Evolutionary conservation across 2,113 vertebrate genomes (phyloP).

Genomic region (Rhineura floridana): DNA sequence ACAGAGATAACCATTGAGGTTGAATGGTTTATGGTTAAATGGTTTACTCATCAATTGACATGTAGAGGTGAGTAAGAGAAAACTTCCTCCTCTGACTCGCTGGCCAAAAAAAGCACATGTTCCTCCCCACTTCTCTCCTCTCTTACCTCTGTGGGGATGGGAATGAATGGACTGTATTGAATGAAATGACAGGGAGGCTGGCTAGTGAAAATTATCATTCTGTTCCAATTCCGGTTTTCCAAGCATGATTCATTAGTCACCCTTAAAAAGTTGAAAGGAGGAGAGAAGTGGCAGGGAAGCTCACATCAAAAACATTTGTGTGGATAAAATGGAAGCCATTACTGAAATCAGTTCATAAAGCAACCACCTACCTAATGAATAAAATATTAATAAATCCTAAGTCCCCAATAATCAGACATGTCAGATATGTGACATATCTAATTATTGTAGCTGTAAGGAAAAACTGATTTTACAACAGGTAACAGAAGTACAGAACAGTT

Average conservation of each 20-base stretch:
- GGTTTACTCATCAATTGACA: neutral
- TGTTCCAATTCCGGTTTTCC: neutral
- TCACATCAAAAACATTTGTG: constrained; percentile 2
- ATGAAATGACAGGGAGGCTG: neutral
- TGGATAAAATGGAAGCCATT: neutral
- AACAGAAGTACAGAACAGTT: too few species aligned
- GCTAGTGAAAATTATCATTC: neutral
- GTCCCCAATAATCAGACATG: neutral
- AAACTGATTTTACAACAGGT: neutral
- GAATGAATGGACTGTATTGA: neutral
- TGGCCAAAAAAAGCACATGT: neutral
- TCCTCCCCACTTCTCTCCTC: neutral
- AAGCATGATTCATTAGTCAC: neutral
- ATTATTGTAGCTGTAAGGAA: neutral
- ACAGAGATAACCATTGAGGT: too few species aligned
- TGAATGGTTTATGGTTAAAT: neutral
- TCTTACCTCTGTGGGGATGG: neutral
- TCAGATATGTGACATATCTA: neutral
- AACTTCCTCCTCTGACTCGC: neutral
- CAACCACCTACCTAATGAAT: neutral
- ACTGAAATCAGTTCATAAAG: neutral
- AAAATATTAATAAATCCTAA: constrained; percentile 1
- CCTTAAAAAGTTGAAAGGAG: neutral
- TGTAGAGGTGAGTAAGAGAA: neutral
- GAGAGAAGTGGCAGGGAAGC: neutral